Base-by-base conservation (phyloP, 2,797 vertebrate genomes). In the Thamnophis elegans region DNA sequence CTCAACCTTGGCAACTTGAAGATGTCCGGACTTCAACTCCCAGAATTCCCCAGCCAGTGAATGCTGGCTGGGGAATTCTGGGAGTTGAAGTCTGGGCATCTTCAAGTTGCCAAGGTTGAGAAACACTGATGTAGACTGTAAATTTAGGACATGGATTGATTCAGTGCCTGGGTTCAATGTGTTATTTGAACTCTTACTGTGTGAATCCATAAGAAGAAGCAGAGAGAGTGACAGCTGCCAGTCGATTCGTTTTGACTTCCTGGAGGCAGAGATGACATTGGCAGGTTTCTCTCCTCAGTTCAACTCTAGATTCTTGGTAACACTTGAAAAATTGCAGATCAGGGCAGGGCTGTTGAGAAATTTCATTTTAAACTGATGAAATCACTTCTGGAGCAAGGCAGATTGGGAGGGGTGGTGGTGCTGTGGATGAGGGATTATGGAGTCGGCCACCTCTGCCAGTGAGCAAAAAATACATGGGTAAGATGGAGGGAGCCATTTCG, bases 341-440 rank as follows among this genome's bases (percentile, higher is more conserved):
- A 26, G 91, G 73, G 62, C n/a, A 55, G 20, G 1, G 11, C 47
- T 28, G n/a, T 92, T 92, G 73, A n/a, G 54, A 86, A 55, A 89
- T 87, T 87, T 54, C 51, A 28, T 25, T 47, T 26, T 28, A 58
- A 25, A 18, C 5, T 3, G 7, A 62, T 25, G 42, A 28, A 62
- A 47, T 42, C 26, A 42, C 3, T 18, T 78, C 65, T 55, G 22
- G 18, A 32, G 28, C 16, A 22, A 16, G 28, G 18, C 60, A 16
- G n/a, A 36, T 42, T 12, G 42, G 4, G 22, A n/a, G n/a, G n/a
- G n/a, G n/a, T n/a, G n/a, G n/a, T n/a, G n/a, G 36, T 2, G 26
- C 5, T 0, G 2, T 28, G 88, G 59, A 62, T 56, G 11, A 20
- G 73, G 87, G 58, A 4, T 60, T 59, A 14, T 59, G 22, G 55